Base-by-base conservation (phyloP, 1,140 invertebrate genomes). In the Odontomachus brunneus region DNA sequence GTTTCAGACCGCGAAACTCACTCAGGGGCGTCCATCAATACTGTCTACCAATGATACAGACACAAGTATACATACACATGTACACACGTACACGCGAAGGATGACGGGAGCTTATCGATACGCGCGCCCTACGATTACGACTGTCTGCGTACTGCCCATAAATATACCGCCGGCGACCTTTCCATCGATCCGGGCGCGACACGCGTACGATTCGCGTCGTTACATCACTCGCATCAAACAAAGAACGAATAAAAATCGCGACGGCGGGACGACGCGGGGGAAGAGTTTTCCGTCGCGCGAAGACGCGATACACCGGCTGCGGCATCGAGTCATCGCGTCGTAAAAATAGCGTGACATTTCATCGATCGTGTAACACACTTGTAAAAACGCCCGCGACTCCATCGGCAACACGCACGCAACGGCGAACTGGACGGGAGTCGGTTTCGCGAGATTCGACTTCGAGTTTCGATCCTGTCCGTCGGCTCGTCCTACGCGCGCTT, bases 331-430 rank as follows among this genome's bases (percentile, higher is more conserved):
- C 65, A 33, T 57, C 33, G 60, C n/a, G 65, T 74, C 11, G 22
- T 53, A 82, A 82, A 74, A 82, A 82, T 82, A 74, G 78, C 78
- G 59, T 74, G 78, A 62, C 78, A 74, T 82, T 82, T 82, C 69
- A 82, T 82, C 71, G 78, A 82, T 82, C 78, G 69, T 51, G 57
- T 62, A 60, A 74, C 29, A 24, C n/a, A 74, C 57, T 72, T 22
- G 59, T 74, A 82, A 82, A 73, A 60, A 60, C 49, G 51, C 26
- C 2, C n/a, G 38, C 65, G 75, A 17, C 14, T 51, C 38, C 38
- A 7, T 4, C 38, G 3, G 65, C 51, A n/a, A 2, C 62, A 29
- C 22, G 17, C 7, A 76, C 29, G 33, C 74, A 17, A 24, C 51
- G 38, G 38, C 19, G n/a, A n/a, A n/a, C n/a, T n/a, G n/a, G n/a